These are phyloP conservation scores for Zaprionus obscuricornis DNA, from an alignment of 2,888 invertebrate species.

Conservation along the genomic window DNA sequence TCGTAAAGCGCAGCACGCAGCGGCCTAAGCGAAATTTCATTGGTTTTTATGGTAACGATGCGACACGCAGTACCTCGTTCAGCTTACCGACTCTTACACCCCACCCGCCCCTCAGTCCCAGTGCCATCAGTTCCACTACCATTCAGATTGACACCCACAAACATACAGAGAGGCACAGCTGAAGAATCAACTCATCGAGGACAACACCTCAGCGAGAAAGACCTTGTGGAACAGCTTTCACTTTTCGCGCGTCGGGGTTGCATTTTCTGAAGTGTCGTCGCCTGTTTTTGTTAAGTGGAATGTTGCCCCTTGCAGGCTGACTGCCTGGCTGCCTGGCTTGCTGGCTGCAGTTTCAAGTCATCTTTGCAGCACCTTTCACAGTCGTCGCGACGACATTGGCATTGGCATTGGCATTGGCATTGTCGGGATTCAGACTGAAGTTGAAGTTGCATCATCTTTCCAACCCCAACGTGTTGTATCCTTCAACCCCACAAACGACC, in stretches of 20 bases:
- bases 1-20: constrained; percentile 69
- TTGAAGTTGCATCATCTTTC: constrained; percentile 40
- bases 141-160: too few species aligned
- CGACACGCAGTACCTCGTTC: constrained; percentile 6
- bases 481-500: constrained; percentile 53
- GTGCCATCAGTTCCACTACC: too few species aligned
- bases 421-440: constrained; percentile 1
- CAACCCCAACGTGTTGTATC: constrained; percentile 48
- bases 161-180: too few species aligned
- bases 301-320: too few species aligned
- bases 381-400: constrained; percentile 5
- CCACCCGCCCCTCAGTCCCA: neutral
- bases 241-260: constrained; percentile 51
- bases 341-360: constrained; percentile 20
- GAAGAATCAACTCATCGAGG: too few species aligned
- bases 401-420: constrained; percentile 30
- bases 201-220: neutral
- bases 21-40: constrained; percentile 74
- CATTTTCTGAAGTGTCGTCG: constrained; percentile 12
- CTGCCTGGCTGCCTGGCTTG: constrained; percentile 1
- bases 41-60: constrained; percentile 68
- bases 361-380: constrained; percentile 46
- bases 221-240: constrained; percentile 40
- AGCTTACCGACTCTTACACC: neutral
- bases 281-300: constrained; percentile 7